Percentiles rank a stretch among this genome's conserved stretches.
phyloP scores from a whole-genome alignment of 2,113 vertebrate genomes.

The Lycocorax pyrrhopterus region DNA sequence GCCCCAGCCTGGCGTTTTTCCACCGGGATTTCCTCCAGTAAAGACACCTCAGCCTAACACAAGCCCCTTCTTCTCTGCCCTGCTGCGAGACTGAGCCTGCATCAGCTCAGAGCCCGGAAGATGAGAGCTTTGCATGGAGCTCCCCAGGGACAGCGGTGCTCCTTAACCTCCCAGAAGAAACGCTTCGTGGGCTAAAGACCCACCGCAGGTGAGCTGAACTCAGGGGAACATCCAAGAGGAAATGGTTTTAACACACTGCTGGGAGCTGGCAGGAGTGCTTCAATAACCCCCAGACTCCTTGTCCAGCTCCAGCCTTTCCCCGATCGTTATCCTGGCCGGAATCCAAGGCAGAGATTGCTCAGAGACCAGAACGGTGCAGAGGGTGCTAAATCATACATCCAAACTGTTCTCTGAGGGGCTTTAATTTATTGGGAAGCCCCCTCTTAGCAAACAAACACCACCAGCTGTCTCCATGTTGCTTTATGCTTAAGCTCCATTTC shows the following conservation, averaged over 20 bases:
- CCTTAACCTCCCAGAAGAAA: background rate
- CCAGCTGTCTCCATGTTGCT: background rate
- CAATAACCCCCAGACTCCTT: background rate
- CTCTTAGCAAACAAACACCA: background rate
- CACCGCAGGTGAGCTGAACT: background rate
- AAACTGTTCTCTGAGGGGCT: background rate
- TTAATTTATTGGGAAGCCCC: background rate
- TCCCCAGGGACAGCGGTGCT: background rate
- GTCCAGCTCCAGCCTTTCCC: background rate
- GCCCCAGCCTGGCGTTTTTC: background rate
- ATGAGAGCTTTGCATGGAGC: background rate
- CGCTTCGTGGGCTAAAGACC: background rate
- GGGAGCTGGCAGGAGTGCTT: background rate
- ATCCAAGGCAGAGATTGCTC: conserved; percentile 1
- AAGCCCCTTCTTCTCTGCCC: background rate
- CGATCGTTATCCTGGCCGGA: background rate
- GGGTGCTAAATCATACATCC: background rate
- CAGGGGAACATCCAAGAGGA: background rate
- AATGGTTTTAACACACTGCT: background rate
- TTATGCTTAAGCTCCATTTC: background rate
- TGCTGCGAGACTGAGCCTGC: background rate
- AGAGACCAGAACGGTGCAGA: background rate
- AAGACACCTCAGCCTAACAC: background rate
- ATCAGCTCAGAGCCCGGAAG: background rate
- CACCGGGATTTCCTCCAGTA: background rate